phyloP scores from a whole-genome alignment of 2,113 vertebrate species.

The Picathartes gymnocephalus region DNA sequence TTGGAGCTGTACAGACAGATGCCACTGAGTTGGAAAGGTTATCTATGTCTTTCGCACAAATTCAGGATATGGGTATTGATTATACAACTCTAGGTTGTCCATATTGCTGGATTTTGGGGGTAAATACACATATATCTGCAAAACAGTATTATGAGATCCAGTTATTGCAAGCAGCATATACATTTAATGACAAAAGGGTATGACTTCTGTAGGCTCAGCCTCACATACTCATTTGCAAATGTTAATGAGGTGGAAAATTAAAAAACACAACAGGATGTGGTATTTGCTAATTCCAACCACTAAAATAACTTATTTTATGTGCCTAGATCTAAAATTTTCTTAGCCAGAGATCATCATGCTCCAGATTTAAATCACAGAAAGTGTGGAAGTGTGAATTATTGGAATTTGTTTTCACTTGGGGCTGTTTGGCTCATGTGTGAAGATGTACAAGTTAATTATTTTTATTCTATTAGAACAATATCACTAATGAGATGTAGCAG shows the following conservation, averaged over 20 bases:
- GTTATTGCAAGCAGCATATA: background rate
- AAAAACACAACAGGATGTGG: conserved; percentile 56
- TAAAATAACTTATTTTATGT: background rate
- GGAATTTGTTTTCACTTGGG: background rate
- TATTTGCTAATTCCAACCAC: conserved; percentile 16
- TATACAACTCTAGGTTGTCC: background rate
- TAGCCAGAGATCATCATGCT: background rate
- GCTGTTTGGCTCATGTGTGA: background rate
- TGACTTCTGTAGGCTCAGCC: conserved; percentile 21
- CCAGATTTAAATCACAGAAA: conserved; percentile 4
- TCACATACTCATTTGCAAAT: conserved; percentile 40
- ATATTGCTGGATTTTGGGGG: background rate
- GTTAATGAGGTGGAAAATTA: conserved; percentile 70
- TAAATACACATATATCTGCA: background rate
- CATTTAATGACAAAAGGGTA: conserved; percentile 28
- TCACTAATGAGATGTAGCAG: background rate
- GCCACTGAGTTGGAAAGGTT: background rate
- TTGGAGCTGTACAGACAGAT: background rate
- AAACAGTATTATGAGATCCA: background rate
- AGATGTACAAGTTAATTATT: conserved; percentile 39
- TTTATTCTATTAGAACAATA: conserved; percentile 26
- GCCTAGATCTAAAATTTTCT: background rate
- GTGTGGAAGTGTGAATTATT: background rate
- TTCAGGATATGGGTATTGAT: background rate
- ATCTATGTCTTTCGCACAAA: background rate